Percentiles rank a stretch among this genome's conserved stretches.
phyloP scores from a whole-genome alignment of 2,113 vertebrate genomes.

The Paedocypris sp. region DNA sequence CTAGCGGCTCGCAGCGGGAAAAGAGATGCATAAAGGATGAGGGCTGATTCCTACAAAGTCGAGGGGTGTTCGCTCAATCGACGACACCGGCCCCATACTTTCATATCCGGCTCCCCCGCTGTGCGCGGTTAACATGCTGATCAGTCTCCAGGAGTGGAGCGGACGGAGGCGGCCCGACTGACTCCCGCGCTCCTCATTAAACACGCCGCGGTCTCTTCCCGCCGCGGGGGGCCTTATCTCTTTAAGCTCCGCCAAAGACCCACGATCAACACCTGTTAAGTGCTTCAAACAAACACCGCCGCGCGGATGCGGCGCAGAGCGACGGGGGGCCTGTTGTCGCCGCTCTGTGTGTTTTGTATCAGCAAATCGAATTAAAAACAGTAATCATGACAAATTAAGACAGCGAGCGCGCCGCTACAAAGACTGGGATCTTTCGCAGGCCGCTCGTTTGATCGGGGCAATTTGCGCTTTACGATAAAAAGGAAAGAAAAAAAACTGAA shows the following conservation, averaged over 20 bases:
- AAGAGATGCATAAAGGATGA: constrained; percentile 37
- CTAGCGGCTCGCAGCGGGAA: not conserved
- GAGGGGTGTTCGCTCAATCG: constrained; percentile 62
- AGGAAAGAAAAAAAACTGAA: too few species aligned
- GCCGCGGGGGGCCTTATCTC: constrained; percentile 55
- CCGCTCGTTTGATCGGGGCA: not conserved
- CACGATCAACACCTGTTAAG: constrained; percentile 42
- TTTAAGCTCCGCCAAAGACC: constrained; percentile 35
- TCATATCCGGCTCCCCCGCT: constrained; percentile 72
- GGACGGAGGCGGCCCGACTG: constrained; percentile 60
- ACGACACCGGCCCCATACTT: constrained; percentile 64
- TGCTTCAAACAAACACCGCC: constrained; percentile 26
- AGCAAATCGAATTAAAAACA: constrained; percentile 12
- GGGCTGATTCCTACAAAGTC: constrained; percentile 44
- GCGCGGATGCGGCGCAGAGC: constrained; percentile 8
- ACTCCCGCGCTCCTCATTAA: constrained; percentile 75
- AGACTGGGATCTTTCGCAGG: not conserved
- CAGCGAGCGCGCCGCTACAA: not conserved
- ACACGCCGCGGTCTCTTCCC: constrained; percentile 57
- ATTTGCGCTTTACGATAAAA: not conserved
- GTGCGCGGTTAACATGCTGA: constrained; percentile 78
- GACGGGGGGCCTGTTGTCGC: constrained; percentile 11
- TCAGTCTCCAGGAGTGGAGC: constrained; percentile 63
- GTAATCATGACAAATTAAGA: constrained; percentile 23
- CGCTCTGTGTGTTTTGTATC: constrained; percentile 13